Evolutionary conservation across 1,140 invertebrate species (phyloP), one percentile per base, ranked within the genome.

Genomic region (Andricus grossulariae): DNA sequence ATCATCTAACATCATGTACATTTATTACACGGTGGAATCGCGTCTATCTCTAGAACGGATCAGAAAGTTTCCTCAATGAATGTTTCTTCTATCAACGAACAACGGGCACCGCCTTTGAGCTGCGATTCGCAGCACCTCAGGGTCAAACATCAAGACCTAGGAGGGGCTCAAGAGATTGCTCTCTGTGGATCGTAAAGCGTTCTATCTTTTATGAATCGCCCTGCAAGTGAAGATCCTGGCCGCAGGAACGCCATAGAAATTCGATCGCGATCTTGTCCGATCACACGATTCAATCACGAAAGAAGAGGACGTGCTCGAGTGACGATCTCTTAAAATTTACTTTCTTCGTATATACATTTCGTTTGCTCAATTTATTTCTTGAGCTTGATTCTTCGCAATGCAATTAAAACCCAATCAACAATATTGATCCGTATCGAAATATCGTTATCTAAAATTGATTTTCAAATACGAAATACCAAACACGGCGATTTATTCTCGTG

Each of bases 231-330:
- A 66, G 57, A 66, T 66, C 60, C 39, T 11, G 7, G 39, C 8
- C 25, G 13, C 25, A 45, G 15, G 15, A 55, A 80, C 76, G 83
- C 83, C 75, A 77, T 83, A 86, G 86, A 90, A 88, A 88, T 88
- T 86, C 83, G 84, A 86, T 85, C 81, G 79, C 82, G 77, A 80
- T 83, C 82, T 83, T 82, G 80, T 79, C 83, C 75, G 71, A 81
- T 87, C 84, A 76, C 77, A 66, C 82, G 86, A 85, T 78, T 82
- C 72, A 81, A 87, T 83, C 84, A 81, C 82, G 73, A 86, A 85
- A 82, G 84, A 50, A 80, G 80, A 80, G 75, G 77, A 83, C 78
- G 80, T 78, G 85, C 85, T 87, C 83, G 74, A 86, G 81, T 82
- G 88, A 88, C 86, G 81, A 82, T 81, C 80, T 66, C 50, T 76